Evolutionary conservation across 2,888 invertebrate genomes (phyloP), one percentile per base, ranked within the genome.

Genomic region (Spilosoma lubricipeda): DNA sequence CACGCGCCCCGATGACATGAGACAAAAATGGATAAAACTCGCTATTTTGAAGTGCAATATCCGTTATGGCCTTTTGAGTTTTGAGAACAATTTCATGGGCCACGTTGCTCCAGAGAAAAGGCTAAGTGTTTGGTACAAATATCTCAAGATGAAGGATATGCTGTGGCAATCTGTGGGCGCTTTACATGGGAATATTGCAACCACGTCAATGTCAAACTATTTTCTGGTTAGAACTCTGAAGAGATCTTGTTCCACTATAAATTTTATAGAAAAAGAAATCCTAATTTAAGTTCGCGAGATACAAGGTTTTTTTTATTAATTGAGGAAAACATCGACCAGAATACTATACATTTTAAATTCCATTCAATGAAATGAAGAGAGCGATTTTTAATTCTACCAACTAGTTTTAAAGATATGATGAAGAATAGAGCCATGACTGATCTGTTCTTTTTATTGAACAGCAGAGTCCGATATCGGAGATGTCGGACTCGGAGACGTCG

Each of bases 401-500:
- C n/a, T n/a, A n/a, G n/a, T n/a, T n/a, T n/a, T 63, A 15, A 59
- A 13, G 23, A 11, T 59, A 18, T 63, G 27, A 15, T 18, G 5
- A 5, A 30, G 27, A 63, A 15, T 30, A 63, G 1, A 8, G 15
- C 1, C 7, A 3, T 59, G 27, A 27, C 59, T 27, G 5, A 27
- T 67, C 11, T 27, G 36, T 48, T 18, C 18, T 66, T 27, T 66
- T 27, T 66, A 45, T 71, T 77, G 72, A 74, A 30, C 85, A 83
- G 77, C 90, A 96, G 94, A 95, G 94, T 86, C 94, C 97, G 77
- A 91, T 97, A 75, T 97, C 97, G 80, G 96, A 96, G 87, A 91
- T 97, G 80, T 97, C 97, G 9, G 97, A 97, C 82, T 96, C 96
- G 56, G 96, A 96, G 77, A 89, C 94, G 73, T 92, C 95, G 39